Base-by-base conservation (phyloP, 2,888 invertebrate genomes). In the Pheosia tremula region DNA sequence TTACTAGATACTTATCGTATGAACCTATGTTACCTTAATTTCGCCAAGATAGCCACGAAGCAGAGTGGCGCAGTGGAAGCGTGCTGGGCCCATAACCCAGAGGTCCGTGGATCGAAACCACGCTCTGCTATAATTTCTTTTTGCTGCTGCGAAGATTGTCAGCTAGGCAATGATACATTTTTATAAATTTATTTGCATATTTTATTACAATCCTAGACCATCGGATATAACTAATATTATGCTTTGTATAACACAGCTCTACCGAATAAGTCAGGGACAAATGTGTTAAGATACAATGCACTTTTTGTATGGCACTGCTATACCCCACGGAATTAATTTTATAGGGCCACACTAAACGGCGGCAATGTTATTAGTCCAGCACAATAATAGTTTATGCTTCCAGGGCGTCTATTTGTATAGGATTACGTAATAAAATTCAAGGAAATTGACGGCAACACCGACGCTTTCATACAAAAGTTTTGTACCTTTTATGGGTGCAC, bases 41-140 rank as follows among this genome's bases (percentile, higher is more conserved):
- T 47, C n/a, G n/a, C n/a, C n/a, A 47, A 5, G 2, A 2, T 9
- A n/a, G n/a, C 11, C 47, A 47, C 3, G 11, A 70, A 96, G 96
- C 96, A 96, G 96, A 96, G 96, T 96, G 96, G 96, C 96, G 96
- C 96, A 96, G 96, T 95, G 96, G 96, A 96, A 95, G 96, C 96
- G 96, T 96, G 96, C 96, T 96, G 96, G 96, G 96, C 96, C 96
- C 96, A 96, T 96, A 96, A 96, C 96, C 97, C 97, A 97, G 96
- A 97, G 96, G 96, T 97, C 96, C 96, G 97, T 96, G 96, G 96
- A 96, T 96, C 96, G 96, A 96, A 96, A 96, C 96, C 96, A 96
- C 95, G 96, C 95, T 95, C 95, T 95, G 95, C 95, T 95, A 95
- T 47, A 24, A 50, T 3, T 50, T 8, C 4, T 47, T 47, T 47